Evolutionary conservation across 2,888 invertebrate genomes (phyloP).

Genomic region (Epicampocera succincta): DNA sequence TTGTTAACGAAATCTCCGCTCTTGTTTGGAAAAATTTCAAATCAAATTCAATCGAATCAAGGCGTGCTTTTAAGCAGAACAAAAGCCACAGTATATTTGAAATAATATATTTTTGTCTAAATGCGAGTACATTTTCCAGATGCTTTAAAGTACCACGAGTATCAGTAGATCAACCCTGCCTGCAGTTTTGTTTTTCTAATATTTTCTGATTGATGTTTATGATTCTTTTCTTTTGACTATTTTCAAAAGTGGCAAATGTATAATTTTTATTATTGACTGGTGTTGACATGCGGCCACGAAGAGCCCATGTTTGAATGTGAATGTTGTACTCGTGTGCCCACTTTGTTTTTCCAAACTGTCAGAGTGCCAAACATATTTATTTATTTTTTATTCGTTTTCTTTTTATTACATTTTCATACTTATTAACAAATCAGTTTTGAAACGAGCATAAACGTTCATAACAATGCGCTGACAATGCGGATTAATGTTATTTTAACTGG

Average conservation of each 20-base stretch:
- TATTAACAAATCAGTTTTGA: conserved; percentile 34
- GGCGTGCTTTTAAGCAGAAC: conserved; percentile 42
- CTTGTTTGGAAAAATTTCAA: conserved; percentile 31
- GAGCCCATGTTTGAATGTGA: conserved; percentile 3
- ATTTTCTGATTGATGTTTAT: conserved; percentile 27
- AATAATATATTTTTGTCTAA: conserved; percentile 2
- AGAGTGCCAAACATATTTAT: conserved; percentile 46
- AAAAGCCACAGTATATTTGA: conserved; percentile 17
- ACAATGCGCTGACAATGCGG: conserved; percentile 38
- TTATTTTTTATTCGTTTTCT: background rate
- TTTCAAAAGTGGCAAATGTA: conserved; percentile 29
- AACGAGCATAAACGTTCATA: conserved; percentile 20
- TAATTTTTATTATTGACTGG: conserved; percentile 58
- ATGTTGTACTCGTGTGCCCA: background rate
- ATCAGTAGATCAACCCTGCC: background rate
- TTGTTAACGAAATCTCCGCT: conserved; percentile 49
- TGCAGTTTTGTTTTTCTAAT: conserved; percentile 3
- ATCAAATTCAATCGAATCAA: conserved; percentile 13
- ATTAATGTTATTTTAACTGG: conserved; percentile 45
- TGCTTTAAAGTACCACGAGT: conserved; percentile 4
- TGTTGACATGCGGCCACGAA: conserved; percentile 48
- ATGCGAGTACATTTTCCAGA: conserved; percentile 37
- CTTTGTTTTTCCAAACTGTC: conserved; percentile 38
- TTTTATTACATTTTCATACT: conserved; percentile 28
- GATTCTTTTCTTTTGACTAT: background rate